phyloP scores from a whole-genome alignment of 2,113 vertebrate genomes.

The Azemiops feae region DNA sequence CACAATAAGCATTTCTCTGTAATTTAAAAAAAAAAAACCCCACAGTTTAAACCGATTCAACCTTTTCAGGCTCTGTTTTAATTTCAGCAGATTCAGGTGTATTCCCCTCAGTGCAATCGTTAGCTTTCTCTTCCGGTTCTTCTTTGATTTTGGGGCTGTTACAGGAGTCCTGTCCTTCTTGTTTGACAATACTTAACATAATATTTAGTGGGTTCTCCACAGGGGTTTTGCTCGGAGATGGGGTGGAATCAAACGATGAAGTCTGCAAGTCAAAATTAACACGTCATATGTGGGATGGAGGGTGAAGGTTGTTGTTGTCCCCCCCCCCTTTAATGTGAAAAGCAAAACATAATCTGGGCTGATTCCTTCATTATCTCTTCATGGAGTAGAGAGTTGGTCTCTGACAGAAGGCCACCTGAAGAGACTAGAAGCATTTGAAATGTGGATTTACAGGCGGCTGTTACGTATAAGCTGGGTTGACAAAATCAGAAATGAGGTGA shows the following conservation, averaged over 20 bases:
- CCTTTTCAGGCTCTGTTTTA: constrained; percentile 74
- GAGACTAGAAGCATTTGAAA: too few species aligned
- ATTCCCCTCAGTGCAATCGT: constrained; percentile 72
- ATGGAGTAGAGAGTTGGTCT: too few species aligned
- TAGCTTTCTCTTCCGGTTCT: constrained; percentile 73
- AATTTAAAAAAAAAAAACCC: constrained; percentile 54
- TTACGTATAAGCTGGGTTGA: too few species aligned
- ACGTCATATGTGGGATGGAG: background rate
- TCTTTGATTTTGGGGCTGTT: constrained; percentile 78
- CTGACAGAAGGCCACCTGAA: too few species aligned
- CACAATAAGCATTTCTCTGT: constrained; percentile 70
- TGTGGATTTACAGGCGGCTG: too few species aligned
- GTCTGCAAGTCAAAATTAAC: constrained; percentile 71
- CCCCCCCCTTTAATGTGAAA: background rate
- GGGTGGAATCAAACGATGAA: constrained; percentile 89
- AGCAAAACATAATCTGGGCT: background rate
- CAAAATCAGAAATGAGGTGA: too few species aligned
- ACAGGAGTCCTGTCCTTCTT: constrained; percentile 76
- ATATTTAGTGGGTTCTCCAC: constrained; percentile 87
- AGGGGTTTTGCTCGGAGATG: constrained; percentile 90
- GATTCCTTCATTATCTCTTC: background rate
- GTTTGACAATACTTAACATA: constrained; percentile 84
- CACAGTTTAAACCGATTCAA: constrained; percentile 68
- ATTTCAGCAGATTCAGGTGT: constrained; percentile 71
- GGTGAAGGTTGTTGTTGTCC: background rate